Conservation (phyloP, 2,888 invertebrate species). For the Timema cristinae region DNA sequence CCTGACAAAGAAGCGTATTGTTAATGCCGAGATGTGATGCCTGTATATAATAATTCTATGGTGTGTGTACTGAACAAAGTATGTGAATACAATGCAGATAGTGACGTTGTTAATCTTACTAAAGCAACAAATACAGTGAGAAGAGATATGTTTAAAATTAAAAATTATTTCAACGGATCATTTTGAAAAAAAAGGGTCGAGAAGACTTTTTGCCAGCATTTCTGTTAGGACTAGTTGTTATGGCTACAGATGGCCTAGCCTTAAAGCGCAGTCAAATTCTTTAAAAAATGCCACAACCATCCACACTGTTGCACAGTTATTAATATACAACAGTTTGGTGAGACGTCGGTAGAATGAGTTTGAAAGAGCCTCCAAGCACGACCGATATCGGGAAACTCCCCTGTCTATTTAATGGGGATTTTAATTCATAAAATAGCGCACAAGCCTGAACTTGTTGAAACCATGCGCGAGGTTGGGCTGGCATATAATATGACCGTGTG, state of each 20-base stretch:
- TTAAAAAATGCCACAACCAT: conserved; percentile 1
- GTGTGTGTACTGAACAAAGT: not conserved
- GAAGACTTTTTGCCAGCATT: not conserved
- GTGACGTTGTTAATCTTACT: not conserved
- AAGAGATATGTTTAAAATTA: not conserved
- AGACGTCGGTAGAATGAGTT: not conserved
- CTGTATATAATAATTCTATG: not conserved
- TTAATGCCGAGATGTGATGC: not conserved
- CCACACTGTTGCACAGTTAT: not conserved
- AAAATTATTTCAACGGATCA: not conserved
- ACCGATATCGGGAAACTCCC: not conserved
- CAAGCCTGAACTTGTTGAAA: not conserved
- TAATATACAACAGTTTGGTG: conserved; percentile 11
- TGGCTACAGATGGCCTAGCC: not conserved
- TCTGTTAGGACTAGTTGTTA: conserved; percentile 5
- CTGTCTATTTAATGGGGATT: not conserved
- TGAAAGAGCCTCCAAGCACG: not conserved
- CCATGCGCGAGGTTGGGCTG: not conserved
- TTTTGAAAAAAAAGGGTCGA: not conserved
- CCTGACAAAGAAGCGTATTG: not conserved
- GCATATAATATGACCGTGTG: conserved; percentile 4
- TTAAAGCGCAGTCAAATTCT: not conserved
- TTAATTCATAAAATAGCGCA: not conserved
- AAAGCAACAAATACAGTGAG: conserved; percentile 12
- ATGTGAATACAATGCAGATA: conserved; percentile 9